These are phyloP conservation scores for Pantala flavescens DNA, from an alignment of 1,140 invertebrate species.

Conservation along the genomic window DNA sequence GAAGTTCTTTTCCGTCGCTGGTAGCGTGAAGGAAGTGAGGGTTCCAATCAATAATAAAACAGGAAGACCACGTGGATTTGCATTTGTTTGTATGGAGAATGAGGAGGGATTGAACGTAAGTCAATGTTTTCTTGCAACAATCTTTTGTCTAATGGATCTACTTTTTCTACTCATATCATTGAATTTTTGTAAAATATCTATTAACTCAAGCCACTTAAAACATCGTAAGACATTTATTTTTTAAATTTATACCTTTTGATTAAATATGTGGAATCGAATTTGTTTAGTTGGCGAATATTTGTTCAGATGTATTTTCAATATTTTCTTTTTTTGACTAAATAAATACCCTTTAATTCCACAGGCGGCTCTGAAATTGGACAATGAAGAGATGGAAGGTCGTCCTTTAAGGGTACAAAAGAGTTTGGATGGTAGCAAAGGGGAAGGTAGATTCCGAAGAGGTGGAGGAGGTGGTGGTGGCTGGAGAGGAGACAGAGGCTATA, in stretches of 20 bases:
- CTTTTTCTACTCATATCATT: too few relatives aligned
- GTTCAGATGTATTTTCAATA: too few relatives aligned
- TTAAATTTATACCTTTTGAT: too few relatives aligned
- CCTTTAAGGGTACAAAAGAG: background rate
- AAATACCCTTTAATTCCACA: background rate
- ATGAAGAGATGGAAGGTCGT: background rate
- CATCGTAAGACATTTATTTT: too few relatives aligned
- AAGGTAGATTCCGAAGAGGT: background rate
- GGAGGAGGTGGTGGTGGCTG: background rate
- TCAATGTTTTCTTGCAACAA: background rate
- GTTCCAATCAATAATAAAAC: background rate
- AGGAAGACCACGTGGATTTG: background rate
- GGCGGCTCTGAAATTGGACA: background rate
- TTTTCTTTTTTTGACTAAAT: background rate
- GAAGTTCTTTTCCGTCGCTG: background rate
- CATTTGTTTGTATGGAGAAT: background rate
- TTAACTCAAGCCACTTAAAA: too few relatives aligned
- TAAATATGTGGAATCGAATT: too few relatives aligned
- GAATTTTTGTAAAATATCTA: too few relatives aligned
- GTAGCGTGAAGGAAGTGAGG: background rate
- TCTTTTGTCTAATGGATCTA: too few relatives aligned
- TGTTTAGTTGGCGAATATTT: too few relatives aligned
- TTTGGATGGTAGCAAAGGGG: background rate
- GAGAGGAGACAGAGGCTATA: background rate
- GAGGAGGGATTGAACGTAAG: background rate